A percentile compares a stretch with the other conserved stretches of the same genome.
phyloP scores from a whole-genome alignment of 2,888 invertebrate species.

The Argynnis bischoffii region DNA sequence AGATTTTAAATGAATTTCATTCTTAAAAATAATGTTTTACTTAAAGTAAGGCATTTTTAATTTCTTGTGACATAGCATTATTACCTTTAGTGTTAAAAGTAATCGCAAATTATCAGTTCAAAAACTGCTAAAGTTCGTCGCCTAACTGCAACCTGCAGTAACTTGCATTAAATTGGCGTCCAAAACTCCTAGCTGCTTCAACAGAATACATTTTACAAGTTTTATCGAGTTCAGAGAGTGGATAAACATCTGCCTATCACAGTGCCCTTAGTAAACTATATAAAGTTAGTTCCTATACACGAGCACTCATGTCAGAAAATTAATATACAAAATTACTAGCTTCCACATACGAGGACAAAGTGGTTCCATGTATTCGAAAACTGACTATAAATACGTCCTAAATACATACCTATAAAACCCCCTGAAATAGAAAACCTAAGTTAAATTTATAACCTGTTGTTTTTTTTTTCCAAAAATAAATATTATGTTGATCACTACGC shows the following conservation, averaged over 20 bases:
- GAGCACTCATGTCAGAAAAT: background rate
- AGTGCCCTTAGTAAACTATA: conserved; percentile 1
- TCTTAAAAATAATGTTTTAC: too few species aligned
- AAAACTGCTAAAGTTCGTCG: conserved; percentile 1
- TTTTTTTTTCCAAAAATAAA: too few species aligned
- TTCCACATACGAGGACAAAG: too few species aligned
- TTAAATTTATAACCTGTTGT: too few species aligned
- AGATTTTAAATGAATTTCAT: too few species aligned
- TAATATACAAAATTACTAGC: background rate
- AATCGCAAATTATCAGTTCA: background rate
- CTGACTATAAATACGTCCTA: too few species aligned
- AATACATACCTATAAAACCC: too few species aligned
- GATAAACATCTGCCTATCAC: background rate
- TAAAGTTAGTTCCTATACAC: background rate
- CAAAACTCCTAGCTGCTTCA: conserved; percentile 6
- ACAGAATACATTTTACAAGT: conserved; percentile 13
- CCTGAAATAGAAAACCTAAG: too few species aligned
- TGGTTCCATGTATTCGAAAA: too few species aligned
- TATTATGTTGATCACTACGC: too few species aligned
- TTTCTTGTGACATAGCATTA: background rate
- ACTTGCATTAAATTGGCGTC: conserved; percentile 14
- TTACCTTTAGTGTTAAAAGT: background rate
- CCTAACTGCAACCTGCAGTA: conserved; percentile 1
- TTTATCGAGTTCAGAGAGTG: conserved; percentile 3
- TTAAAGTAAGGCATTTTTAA: too few species aligned